phyloP scores from a whole-genome alignment of 2,888 invertebrate genomes.

The Euphydryas editha region DNA sequence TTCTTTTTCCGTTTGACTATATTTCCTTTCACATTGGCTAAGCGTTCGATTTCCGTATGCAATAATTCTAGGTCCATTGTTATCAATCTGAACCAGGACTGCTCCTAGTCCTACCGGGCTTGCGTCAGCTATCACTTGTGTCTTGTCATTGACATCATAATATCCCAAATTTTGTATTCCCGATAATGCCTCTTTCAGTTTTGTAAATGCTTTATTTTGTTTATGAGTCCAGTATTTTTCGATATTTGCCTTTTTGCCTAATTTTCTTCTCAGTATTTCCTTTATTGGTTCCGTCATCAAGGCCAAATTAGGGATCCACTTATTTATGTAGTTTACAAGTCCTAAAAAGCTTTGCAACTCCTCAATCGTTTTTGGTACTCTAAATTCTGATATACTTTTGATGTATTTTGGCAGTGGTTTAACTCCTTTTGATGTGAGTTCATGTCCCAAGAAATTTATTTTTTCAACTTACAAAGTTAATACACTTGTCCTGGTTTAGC shows the following conservation, averaged over 20 bases:
- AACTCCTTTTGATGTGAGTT: too few relatives aligned
- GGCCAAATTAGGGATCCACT: conserved; percentile 36
- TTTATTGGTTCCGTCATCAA: conserved; percentile 9
- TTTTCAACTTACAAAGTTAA: too few relatives aligned
- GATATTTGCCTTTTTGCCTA: conserved; percentile 36
- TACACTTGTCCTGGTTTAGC: too few relatives aligned
- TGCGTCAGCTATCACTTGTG: conserved; percentile 30
- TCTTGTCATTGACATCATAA: conserved; percentile 20
- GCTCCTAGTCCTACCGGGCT: conserved; percentile 29
- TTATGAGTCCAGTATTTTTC: conserved; percentile 24
- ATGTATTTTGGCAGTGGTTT: too few relatives aligned
- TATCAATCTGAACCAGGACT: conserved; percentile 28
- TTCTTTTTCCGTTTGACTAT: conserved; percentile 48
- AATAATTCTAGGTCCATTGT: conserved; percentile 41
- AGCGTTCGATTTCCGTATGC: conserved; percentile 43
- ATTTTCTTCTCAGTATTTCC: conserved; percentile 20
- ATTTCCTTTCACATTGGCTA: conserved; percentile 33
- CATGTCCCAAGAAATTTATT: too few relatives aligned
- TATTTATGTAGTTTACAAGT: conserved; percentile 4
- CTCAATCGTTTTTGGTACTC: too few relatives aligned
- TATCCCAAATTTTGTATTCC: neutral
- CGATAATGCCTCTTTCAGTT: conserved; percentile 27
- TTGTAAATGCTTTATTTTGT: conserved; percentile 39
- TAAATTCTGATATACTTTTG: too few relatives aligned
- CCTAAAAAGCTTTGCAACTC: too few relatives aligned